Percentiles rank a stretch among this genome's conserved stretches.
phyloP scores from a whole-genome alignment of 1,140 invertebrate species.

The Pachypeltis micranthus region DNA sequence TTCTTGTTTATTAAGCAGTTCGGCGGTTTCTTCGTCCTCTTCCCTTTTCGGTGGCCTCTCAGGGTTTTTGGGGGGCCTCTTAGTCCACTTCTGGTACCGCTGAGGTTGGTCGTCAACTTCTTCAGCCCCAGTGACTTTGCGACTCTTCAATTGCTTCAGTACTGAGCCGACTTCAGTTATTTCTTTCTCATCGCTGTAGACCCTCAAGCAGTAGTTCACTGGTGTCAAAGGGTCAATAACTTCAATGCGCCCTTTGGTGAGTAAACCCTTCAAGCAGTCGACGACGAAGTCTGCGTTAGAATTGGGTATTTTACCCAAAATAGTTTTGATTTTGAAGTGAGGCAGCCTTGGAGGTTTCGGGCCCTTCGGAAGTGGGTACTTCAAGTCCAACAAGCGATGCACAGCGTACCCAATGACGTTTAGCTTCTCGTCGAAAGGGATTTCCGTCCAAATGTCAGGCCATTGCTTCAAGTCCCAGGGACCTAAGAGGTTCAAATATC shows the following conservation, averaged over 20 bases:
- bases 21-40: not conserved
- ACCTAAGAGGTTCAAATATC: not conserved
- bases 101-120: constrained; percentile 7
- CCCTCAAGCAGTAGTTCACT: constrained; percentile 42
- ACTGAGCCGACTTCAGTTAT: constrained; percentile 32
- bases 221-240: constrained; percentile 41
- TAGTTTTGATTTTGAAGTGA: constrained; percentile 34
- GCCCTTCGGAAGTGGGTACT: constrained; percentile 39
- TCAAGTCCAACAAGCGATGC: constrained; percentile 41
- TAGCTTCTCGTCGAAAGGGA: constrained; percentile 29
- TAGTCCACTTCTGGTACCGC: not conserved
- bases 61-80: not conserved
- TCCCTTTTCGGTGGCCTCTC: not conserved
- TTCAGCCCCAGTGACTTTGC: constrained; percentile 9
- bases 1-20: too few species aligned
- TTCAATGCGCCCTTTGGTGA: constrained; percentile 37
- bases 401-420: constrained; percentile 42
- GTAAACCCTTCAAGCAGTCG: constrained; percentile 35
- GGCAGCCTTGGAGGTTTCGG: constrained; percentile 34
- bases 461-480: not conserved
- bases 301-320: constrained; percentile 40
- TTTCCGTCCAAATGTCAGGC: not conserved
- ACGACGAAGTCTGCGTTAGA: constrained; percentile 11
- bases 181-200: constrained; percentile 10
- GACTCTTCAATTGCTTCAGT: constrained; percentile 19